Evolutionary conservation across 2,888 invertebrate genomes (phyloP).

Genomic region (Parascotia fuliginaria): DNA sequence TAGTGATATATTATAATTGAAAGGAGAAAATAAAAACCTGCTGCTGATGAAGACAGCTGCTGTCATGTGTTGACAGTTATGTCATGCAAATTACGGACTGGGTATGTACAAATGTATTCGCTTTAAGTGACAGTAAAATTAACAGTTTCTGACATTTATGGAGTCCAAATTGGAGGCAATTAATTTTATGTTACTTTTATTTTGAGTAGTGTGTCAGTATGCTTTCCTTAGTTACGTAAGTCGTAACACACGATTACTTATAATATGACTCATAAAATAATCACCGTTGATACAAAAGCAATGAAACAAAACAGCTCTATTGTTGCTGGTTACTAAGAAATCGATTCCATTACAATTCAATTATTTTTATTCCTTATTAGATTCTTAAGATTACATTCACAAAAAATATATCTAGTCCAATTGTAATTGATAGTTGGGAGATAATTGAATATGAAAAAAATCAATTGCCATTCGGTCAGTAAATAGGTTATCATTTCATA

Average conservation of each 20-base stretch:
- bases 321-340: slow-evolving; percentile 9
- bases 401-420: slow-evolving; percentile 34
- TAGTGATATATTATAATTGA: neutral
- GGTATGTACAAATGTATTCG: neutral
- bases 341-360: slow-evolving; percentile 21
- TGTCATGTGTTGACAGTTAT: slow-evolving; percentile 16
- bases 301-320: slow-evolving; percentile 7
- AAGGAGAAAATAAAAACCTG: slow-evolving; percentile 7
- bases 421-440: slow-evolving; percentile 41
- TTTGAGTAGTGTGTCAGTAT: no score
- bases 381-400: slow-evolving; percentile 5
- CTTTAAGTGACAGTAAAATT: neutral
- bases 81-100: slow-evolving; percentile 19
- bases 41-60: slow-evolving; percentile 5
- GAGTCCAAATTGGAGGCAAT: neutral
- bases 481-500: neutral
- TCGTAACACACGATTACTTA: neutral
- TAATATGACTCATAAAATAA: neutral
- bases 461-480: slow-evolving; percentile 4
- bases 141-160: neutral
- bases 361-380: slow-evolving; percentile 24
- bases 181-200: neutral
- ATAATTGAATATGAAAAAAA: slow-evolving; percentile 39
- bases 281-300: neutral
- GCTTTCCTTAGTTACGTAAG: no score